Evolutionary conservation across 2,797 vertebrate species (phyloP), one percentile per base, ranked within the genome.

Genomic region (Epinephelus awoara): DNA sequence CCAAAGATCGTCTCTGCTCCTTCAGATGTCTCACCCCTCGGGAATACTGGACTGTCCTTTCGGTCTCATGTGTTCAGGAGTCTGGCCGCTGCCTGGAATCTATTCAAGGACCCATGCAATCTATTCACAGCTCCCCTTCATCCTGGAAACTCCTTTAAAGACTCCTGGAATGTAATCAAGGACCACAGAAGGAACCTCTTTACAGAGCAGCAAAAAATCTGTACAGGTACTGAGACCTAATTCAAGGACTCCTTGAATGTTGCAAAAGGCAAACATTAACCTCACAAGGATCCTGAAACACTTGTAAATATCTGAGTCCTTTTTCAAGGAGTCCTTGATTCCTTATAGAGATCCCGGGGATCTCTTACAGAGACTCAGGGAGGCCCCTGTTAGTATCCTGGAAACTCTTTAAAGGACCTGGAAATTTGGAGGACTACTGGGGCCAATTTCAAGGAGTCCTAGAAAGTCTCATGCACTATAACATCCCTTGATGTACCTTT

Each of bases 1-100:
- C 1, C 84, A 52, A 44, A 89, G 89, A 89, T 91, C 79, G n/a
- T 80, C 62, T 79, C 27, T 58, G 23, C 10, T 17, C 3, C 0
- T 9, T 2, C 6, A 7, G 66, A 85, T 0, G 10, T 0, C 56
- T 83, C 84, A 85, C 87, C 85, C 70, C 27, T n/a, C n/a, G n/a
- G n/a, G n/a, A n/a, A n/a, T n/a, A n/a, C n/a, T 11, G 40, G 40
- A 42, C 40, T 42, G 8, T 40, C 38, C 38, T 2, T 42, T 42
- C 11, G 9, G 9, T 42, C 40, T 42, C 40, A 40, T 11, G 8
- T 42, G 40, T 42, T 12, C 40, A 34, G 34, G 34, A 8, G 6
- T 34, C 40, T 12, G 11, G 0, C 9, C 40, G 40, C 40, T 42
- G 40, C 40, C 40, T 42, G 40, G 40, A 42, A 42, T 12, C 11